Percentiles rank a stretch among this genome's conserved stretches.
Evolutionary conservation across 2,113 vertebrate genomes (phyloP).

Genomic region (Centrocercus urophasianus): DNA sequence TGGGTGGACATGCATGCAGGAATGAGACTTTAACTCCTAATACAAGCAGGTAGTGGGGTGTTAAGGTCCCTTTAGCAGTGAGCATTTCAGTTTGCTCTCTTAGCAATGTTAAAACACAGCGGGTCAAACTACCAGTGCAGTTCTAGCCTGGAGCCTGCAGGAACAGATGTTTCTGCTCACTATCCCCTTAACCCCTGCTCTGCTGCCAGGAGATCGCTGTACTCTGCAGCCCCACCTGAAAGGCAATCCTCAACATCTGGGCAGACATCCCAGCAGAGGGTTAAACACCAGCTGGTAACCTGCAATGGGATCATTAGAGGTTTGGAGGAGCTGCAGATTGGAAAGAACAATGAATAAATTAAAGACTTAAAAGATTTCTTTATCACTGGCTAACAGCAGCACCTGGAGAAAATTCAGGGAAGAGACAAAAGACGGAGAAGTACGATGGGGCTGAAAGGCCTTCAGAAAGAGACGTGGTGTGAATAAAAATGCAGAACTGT

Average conservation of each 20-base stretch:
- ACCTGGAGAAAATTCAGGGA: slow-evolving; percentile 27
- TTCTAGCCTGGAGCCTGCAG: not conserved
- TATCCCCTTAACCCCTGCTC: not conserved
- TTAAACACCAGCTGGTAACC: slow-evolving; percentile 8
- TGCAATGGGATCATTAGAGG: slow-evolving; percentile 23
- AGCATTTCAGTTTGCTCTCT: not conserved
- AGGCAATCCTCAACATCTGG: slow-evolving; percentile 4
- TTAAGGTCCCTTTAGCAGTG: not conserved
- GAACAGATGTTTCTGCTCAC: not conserved
- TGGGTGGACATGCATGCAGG: not conserved
- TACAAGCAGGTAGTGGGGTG: not conserved
- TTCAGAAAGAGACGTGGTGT: not conserved
- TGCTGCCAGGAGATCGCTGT: not conserved
- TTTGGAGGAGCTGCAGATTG: slow-evolving; percentile 1
- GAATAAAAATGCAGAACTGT: slow-evolving; percentile 22
- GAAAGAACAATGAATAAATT: slow-evolving; percentile 43
- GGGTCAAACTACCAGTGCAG: not conserved
- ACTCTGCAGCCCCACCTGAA: not conserved
- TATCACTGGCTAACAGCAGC: slow-evolving; percentile 2
- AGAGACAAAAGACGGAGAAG: slow-evolving; percentile 11
- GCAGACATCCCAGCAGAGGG: slow-evolving; percentile 14
- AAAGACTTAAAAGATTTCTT: slow-evolving; percentile 39
- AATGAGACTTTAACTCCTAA: not conserved
- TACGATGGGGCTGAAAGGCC: slow-evolving; percentile 25
- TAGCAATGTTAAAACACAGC: not conserved